Base-by-base conservation (phyloP, 1,140 invertebrate genomes). In the Laodelphax striatellus region DNA sequence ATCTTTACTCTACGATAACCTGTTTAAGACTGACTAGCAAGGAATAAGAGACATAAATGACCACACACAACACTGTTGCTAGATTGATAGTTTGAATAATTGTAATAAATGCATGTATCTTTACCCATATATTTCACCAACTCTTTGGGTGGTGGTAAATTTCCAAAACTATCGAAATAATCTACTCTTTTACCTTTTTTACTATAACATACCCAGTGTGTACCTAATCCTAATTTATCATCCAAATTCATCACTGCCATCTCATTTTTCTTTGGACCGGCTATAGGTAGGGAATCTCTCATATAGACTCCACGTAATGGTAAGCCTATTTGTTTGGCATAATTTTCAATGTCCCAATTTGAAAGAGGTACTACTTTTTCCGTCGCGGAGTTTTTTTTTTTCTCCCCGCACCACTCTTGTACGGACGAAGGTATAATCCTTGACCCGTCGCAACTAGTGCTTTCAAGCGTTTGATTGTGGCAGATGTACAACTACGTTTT, bases 171-270 rank as follows among this genome's bases (percentile, higher is more conserved):
- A 42, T 10, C 44, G 5, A 57, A 62, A 31, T 56, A 57, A 31
- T 55, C 24, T 9, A 61, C 53, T 5, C 14, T 24, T 11, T 16
- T 13, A n/a, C n/a, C 53, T 16, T 55, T 22, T 63, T 72, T 72
- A 21, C 60, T 58, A 57, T 72, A 72, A 21, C 64, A 64, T 28
- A 68, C 64, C 70, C 71, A 72, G 61, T 73, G 69, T 9, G 66
- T 72, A 2, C 69, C 68, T 28, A 44, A 34, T 14, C 64, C 62
- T n/a, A 55, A 10, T 57, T 52, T 60, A 53, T 65, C 58, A 63
- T 72, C 66, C 4, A 70, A 41, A 64, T 72, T 72, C 14, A 71
- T 52, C 22, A 72, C 67, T 5, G 61, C 68, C 14, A 52, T 56
- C 66, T 72, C 69, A 52, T 52, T 9, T 4, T 46, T 52, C 5